Evolutionary conservation across 2,888 invertebrate species (phyloP).

Genomic region (Ischnus inquisitorius): DNA sequence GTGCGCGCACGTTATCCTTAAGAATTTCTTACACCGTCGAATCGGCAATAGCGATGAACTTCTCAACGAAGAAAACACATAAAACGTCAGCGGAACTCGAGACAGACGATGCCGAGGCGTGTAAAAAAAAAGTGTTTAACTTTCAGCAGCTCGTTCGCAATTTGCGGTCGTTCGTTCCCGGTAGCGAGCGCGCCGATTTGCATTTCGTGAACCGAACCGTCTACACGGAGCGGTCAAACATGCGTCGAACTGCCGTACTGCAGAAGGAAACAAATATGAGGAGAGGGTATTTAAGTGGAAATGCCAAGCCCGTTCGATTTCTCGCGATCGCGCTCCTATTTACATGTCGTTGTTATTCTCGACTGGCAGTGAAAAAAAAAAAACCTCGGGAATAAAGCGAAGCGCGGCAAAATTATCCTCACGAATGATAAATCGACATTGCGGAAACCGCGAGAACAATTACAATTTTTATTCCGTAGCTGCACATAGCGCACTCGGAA

Average conservation of each 20-base stretch:
- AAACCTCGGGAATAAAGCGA: neutral
- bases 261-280: neutral
- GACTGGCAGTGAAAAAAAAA: neutral
- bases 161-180: slow-evolving; percentile 33
- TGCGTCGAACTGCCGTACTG: neutral
- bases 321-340: slow-evolving; percentile 14
- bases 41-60: neutral
- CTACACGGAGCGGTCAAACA: neutral
- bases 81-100: slow-evolving; percentile 1
- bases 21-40: neutral
- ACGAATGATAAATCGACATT: slow-evolving; percentile 30
- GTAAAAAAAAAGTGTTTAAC: neutral
- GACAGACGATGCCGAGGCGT: slow-evolving; percentile 8
- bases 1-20: neutral
- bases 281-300: slow-evolving; percentile 27
- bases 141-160: neutral
- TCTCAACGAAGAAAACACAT: slow-evolving; percentile 7
- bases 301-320: slow-evolving; percentile 52
- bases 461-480: neutral
- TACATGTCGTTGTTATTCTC: slow-evolving; percentile 30
- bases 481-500: neutral
- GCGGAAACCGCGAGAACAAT: slow-evolving; percentile 13
- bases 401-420: neutral
- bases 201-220: slow-evolving; percentile 18
- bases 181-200: slow-evolving; percentile 36